phyloP scores from a whole-genome alignment of 2,113 vertebrate species.

The Ophthalmolycus amberensis region DNA sequence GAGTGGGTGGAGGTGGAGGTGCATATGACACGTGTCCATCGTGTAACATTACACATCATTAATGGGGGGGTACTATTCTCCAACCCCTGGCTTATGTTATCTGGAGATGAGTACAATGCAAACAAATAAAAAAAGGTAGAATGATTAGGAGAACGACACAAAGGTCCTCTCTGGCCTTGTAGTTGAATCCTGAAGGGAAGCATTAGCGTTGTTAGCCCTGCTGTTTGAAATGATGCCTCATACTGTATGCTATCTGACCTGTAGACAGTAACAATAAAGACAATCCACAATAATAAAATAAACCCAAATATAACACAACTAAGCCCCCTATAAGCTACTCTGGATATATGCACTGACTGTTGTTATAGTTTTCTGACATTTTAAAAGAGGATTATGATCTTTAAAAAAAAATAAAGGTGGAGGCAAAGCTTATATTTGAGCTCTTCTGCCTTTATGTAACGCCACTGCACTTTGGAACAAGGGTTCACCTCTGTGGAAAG shows the following conservation, averaged over 20 bases:
- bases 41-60: slow-evolving; percentile 1
- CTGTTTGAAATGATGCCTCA: background rate
- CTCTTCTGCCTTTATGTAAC: slow-evolving; percentile 22
- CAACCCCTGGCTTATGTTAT: background rate
- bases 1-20: too few relatives aligned
- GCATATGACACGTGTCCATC: slow-evolving; percentile 10
- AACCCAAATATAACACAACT: background rate
- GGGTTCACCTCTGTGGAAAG: background rate
- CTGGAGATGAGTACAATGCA: background rate
- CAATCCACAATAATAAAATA: background rate
- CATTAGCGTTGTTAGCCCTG: background rate
- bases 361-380: background rate
- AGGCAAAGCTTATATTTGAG: slow-evolving; percentile 12
- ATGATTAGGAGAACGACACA: background rate
- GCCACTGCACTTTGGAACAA: background rate
- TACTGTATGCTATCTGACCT: background rate
- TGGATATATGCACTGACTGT: background rate
- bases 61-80: background rate
- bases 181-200: background rate
- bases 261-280: background rate
- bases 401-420: background rate
- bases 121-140: background rate
- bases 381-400: slow-evolving; percentile 31
- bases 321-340: background rate
- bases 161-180: background rate